phyloP scores from a whole-genome alignment of 2,113 vertebrate species.

The Catharus fuscescens region DNA sequence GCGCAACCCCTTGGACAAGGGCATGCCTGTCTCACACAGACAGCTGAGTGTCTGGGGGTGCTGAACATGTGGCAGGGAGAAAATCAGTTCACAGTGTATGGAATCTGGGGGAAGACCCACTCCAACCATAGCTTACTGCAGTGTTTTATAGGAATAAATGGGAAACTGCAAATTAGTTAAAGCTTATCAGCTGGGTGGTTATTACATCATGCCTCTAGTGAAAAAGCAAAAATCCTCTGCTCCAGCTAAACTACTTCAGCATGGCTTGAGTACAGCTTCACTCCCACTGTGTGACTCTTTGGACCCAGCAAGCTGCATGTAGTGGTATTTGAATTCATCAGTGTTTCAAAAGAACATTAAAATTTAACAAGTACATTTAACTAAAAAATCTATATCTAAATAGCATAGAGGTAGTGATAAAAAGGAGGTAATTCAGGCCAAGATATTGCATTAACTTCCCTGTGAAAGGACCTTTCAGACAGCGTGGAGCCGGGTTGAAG shows the following conservation, averaged over 20 bases:
- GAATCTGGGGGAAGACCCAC: neutral
- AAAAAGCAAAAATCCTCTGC: neutral
- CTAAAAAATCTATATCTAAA: conserved; percentile 55
- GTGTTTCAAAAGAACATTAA: conserved; percentile 60
- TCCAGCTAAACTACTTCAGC: neutral
- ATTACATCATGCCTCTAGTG: neutral
- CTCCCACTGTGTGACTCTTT: neutral
- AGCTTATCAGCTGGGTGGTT: neutral
- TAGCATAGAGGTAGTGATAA: conserved; percentile 50
- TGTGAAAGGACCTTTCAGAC: conserved; percentile 46
- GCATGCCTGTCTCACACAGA: neutral
- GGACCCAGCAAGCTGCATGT: neutral
- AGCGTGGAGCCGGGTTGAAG: neutral
- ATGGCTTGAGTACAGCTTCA: neutral
- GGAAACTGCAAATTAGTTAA: neutral
- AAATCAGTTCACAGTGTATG: neutral
- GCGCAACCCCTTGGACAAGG: neutral
- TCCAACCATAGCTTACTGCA: neutral
- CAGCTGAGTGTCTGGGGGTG: neutral
- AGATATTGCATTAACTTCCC: conserved; percentile 46
- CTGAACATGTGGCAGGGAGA: neutral
- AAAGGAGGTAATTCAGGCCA: conserved; percentile 55
- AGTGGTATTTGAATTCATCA: conserved; percentile 33
- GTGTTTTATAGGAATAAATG: neutral
- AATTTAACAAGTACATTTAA: conserved; percentile 63